Conservation (phyloP, 2,113 vertebrate species). For the Rattus rattus region DNA sequence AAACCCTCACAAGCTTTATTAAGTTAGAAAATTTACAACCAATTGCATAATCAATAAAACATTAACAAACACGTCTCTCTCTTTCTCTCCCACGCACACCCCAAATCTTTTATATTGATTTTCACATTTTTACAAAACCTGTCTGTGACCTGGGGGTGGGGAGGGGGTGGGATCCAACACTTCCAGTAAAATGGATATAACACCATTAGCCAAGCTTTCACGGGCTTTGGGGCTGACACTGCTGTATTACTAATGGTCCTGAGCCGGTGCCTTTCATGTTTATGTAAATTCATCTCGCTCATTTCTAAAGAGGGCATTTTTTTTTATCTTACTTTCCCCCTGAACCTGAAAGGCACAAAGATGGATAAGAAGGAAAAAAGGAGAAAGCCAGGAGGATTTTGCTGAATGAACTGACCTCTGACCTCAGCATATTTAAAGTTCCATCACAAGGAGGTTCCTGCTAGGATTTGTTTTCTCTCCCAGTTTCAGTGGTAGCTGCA, state of each 20-base stretch:
- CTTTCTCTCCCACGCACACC: not conserved
- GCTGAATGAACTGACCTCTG: not conserved
- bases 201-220: not conserved
- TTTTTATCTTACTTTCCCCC: not conserved
- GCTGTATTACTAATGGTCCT: not conserved
- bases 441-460: constrained; percentile 75
- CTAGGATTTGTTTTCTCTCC: not conserved
- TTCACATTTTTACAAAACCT: constrained; percentile 79
- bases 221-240: not conserved
- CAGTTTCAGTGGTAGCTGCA: not conserved
- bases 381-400: not conserved
- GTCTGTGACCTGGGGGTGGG: constrained; percentile 43
- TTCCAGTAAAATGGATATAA: not conserved
- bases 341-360: not conserved
- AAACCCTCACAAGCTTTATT: constrained; percentile 82
- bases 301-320: not conserved
- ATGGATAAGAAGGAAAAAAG: not conserved
- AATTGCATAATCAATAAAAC: constrained; percentile 86
- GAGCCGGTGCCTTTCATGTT: not conserved
- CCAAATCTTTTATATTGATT: constrained; percentile 84
- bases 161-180: not conserved
- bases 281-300: not conserved
- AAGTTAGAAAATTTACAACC: constrained; percentile 87
- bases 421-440: constrained; percentile 80
- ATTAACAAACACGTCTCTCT: constrained; percentile 83